These are phyloP conservation scores for Formica selysi DNA, from an alignment of 1,140 invertebrate species.

Conservation along the genomic window DNA sequence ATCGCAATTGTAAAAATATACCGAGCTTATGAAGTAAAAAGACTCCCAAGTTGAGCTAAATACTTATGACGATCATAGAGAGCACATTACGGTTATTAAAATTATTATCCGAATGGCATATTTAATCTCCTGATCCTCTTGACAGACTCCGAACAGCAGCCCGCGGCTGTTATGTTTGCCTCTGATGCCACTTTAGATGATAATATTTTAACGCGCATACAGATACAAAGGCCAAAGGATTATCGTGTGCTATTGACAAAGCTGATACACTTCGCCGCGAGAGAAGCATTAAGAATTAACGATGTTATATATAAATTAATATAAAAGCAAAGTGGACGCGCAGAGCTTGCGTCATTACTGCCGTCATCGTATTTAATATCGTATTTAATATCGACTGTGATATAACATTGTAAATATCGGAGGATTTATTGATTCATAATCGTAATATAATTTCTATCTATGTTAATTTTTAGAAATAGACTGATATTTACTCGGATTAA, in stretches of 20 bases:
- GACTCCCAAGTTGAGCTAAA: constrained; percentile 43
- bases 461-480: constrained; percentile 16
- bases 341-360: background rate
- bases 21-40: background rate
- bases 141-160: constrained; percentile 74
- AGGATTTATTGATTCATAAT: background rate
- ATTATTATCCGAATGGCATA: constrained; percentile 76
- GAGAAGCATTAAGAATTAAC: constrained; percentile 56
- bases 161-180: constrained; percentile 43
- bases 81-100: constrained; percentile 79
- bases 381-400: background rate
- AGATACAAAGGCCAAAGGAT: constrained; percentile 49
- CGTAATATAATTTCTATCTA: background rate
- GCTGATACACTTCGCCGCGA: constrained; percentile 33
- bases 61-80: constrained; percentile 60
- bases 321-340: background rate
- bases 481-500: background rate
- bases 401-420: background rate
- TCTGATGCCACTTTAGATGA: constrained; percentile 59
- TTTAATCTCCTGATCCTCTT: constrained; percentile 80
- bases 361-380: constrained; percentile 2
- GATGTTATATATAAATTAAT: constrained; percentile 34
- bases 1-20: constrained; percentile 44
- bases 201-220: constrained; percentile 55
- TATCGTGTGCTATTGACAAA: constrained; percentile 27